Percentiles rank a stretch among this genome's conserved stretches.
These are phyloP conservation scores for Lysandra bellargus DNA, from an alignment of 2,888 invertebrate genomes.

Conservation along the genomic window DNA sequence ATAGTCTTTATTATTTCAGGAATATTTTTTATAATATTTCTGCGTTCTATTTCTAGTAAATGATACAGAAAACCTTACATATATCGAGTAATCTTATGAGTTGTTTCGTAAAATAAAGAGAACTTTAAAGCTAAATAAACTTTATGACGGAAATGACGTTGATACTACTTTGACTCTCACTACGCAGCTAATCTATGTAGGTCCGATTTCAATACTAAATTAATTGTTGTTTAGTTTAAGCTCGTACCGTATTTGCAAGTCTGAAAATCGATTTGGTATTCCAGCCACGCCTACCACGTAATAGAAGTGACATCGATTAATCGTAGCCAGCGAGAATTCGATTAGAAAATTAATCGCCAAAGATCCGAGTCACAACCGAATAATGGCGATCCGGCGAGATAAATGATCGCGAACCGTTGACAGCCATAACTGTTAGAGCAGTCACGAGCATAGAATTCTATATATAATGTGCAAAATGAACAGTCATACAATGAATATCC, in stretches of 20 bases:
- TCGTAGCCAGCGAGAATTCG: constrained; percentile 5
- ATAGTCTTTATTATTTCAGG: too few species aligned
- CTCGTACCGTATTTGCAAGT: neutral
- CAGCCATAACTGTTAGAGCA: neutral
- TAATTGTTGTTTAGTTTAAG: neutral
- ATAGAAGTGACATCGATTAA: constrained; percentile 23
- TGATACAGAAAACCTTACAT: too few species aligned
- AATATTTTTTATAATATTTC: too few species aligned
- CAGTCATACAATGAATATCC: neutral
- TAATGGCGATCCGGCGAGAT: neutral
- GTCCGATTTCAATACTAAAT: neutral
- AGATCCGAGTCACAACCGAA: constrained; percentile 18
- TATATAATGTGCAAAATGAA: neutral
- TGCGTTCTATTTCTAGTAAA: too few species aligned
- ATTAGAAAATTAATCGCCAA: constrained; percentile 15
- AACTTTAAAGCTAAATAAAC: too few species aligned
- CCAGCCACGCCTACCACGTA: constrained; percentile 8
- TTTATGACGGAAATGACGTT: too few species aligned
- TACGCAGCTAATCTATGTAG: neutral
- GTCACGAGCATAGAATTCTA: neutral
- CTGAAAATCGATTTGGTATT: constrained; percentile 2
- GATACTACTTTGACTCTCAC: too few species aligned
- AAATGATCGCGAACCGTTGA: neutral
- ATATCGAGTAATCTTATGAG: too few species aligned
- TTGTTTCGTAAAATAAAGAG: too few species aligned